phyloP scores from a whole-genome alignment of 2,797 vertebrate species.

The Simalia tracyae region DNA sequence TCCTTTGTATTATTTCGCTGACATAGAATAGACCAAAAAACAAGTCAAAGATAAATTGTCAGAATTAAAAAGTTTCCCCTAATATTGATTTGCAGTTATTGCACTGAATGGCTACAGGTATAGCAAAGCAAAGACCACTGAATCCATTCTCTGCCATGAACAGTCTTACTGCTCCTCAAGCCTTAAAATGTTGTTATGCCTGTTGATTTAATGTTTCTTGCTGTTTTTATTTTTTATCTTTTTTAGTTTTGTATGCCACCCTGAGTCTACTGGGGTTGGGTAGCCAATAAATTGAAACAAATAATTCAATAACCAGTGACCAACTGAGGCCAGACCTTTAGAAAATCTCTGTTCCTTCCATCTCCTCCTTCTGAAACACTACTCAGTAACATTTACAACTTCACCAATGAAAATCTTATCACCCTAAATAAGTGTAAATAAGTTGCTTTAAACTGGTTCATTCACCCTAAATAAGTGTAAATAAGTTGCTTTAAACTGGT shows the following conservation, averaged over 20 bases:
- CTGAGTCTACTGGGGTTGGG: background rate
- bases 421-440: background rate
- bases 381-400: background rate
- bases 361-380: background rate
- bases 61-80: background rate
- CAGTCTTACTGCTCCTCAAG: background rate
- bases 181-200: background rate
- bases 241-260: background rate
- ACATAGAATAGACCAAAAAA: background rate
- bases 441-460: background rate
- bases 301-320: background rate
- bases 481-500: background rate
- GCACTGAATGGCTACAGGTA: background rate
- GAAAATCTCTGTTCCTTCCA: background rate
- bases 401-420: background rate
- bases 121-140: background rate
- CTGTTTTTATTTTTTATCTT: background rate
- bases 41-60: background rate
- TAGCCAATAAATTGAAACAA: background rate
- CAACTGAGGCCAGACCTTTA: background rate
- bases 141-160: background rate
- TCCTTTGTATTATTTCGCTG: background rate
- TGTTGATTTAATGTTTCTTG: background rate
- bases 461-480: background rate
- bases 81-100: background rate